phyloP scores from a whole-genome alignment of 2,113 vertebrate species.

The Platysternon megacephalum region DNA sequence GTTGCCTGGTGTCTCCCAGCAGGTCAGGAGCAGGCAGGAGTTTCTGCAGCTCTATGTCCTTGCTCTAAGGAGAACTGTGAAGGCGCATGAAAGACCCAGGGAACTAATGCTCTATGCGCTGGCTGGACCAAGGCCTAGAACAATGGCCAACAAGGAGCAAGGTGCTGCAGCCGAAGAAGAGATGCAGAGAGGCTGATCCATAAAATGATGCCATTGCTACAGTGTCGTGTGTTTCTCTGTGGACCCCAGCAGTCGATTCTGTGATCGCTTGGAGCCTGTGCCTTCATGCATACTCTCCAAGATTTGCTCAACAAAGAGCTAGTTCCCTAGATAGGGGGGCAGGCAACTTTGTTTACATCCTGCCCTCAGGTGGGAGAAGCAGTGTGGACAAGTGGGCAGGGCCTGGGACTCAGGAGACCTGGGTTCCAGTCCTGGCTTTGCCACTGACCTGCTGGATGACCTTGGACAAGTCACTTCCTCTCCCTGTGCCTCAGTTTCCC shows the following conservation, averaged over 20 bases:
- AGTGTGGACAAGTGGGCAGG: background rate
- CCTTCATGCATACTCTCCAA: background rate
- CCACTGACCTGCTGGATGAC: background rate
- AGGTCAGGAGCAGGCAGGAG: background rate
- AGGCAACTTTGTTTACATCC: background rate
- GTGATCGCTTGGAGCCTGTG: background rate
- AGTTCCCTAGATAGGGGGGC: background rate
- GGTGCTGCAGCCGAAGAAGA: background rate
- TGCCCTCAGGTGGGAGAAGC: background rate
- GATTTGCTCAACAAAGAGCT: background rate
- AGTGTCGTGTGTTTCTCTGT: background rate
- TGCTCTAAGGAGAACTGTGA: background rate
- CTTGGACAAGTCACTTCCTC: background rate
- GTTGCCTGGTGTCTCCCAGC: background rate
- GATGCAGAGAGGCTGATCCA: background rate
- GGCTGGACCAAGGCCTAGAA: background rate
- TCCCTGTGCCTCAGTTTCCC: background rate
- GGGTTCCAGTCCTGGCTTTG: background rate
- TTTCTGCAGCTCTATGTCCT: background rate
- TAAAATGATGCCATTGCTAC: background rate
- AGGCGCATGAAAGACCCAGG: background rate
- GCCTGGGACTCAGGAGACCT: background rate
- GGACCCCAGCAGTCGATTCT: background rate
- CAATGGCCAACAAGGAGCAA: background rate
- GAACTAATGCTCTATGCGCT: background rate